Percentiles rank a stretch among this genome's conserved stretches.
Evolutionary conservation across 2,888 invertebrate species (phyloP).

Genomic region (Platycheirus rosarum): DNA sequence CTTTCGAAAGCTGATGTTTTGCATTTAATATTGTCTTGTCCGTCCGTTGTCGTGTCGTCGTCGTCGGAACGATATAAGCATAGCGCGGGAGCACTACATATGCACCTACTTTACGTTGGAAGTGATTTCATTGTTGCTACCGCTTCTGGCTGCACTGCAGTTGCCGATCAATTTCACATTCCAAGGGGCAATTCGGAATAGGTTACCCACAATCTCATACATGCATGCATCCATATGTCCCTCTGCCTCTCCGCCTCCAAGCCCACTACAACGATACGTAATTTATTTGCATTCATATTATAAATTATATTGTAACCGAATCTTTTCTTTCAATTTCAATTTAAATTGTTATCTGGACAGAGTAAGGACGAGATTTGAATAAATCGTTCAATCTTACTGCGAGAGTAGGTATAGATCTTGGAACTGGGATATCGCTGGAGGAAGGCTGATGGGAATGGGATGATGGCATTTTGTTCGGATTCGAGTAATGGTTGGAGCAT

Average conservation of each 20-base stretch:
- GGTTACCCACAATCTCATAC: conserved; percentile 13
- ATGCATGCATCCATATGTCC: neutral
- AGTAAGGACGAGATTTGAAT: conserved; percentile 79
- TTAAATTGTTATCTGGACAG: conserved; percentile 82
- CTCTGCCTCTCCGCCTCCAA: neutral
- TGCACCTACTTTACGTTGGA: conserved; percentile 35
- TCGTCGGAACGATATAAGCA: conserved; percentile 20
- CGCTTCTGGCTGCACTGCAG: conserved; percentile 17
- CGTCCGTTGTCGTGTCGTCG: neutral
- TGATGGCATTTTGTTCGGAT: conserved; percentile 47
- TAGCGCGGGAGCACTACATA: conserved; percentile 42
- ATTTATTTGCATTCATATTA: conserved; percentile 76
- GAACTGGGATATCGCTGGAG: conserved; percentile 42
- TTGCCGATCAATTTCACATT: conserved; percentile 67
- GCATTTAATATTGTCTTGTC: conserved; percentile 39
- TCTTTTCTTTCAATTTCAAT: conserved; percentile 83
- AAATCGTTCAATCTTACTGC: conserved; percentile 78
- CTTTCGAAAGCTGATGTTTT: conserved; percentile 69
- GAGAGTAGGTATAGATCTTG: conserved; percentile 52
- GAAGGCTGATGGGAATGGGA: conserved; percentile 27
- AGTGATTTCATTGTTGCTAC: conserved; percentile 71
- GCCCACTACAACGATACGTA: conserved; percentile 57
- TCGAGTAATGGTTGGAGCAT: neutral
- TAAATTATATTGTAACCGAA: conserved; percentile 83
- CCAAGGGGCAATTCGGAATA: conserved; percentile 51